phyloP scores from a whole-genome alignment of 2,113 vertebrate species.

The Rousettus leschenaultii region DNA sequence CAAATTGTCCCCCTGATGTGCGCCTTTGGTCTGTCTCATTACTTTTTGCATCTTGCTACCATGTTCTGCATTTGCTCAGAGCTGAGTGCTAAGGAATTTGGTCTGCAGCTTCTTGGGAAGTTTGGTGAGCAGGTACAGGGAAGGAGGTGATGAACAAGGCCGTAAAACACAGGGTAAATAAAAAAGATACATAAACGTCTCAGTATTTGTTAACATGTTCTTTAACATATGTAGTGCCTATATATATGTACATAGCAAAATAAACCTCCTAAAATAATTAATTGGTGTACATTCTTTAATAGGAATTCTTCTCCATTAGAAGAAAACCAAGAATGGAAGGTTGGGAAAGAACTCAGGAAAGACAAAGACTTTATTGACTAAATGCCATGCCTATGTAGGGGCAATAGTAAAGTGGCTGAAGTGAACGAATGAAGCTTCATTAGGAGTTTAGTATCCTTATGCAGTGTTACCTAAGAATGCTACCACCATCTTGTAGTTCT shows the following conservation, averaged over 20 bases:
- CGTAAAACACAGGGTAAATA: constrained; percentile 3
- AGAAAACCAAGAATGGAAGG: neutral
- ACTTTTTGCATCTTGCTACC: neutral
- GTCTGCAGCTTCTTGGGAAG: neutral
- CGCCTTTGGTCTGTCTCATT: neutral
- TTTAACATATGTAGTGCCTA: neutral
- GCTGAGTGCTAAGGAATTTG: neutral
- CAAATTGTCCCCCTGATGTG: neutral
- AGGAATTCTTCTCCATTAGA: neutral
- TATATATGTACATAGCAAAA: neutral
- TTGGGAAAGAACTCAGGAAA: neutral
- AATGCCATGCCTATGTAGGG: neutral
- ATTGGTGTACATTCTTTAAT: neutral
- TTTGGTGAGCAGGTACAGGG: constrained; percentile 33
- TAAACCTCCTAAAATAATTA: neutral
- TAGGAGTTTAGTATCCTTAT: neutral
- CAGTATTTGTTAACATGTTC: neutral
- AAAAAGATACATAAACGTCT: neutral
- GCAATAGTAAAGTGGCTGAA: neutral
- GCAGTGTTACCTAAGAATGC: neutral
- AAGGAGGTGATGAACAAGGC: constrained; percentile 18
- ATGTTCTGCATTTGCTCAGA: neutral
- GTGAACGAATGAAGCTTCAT: neutral
- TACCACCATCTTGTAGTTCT: neutral
- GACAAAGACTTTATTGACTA: neutral